Evolutionary conservation across 2,888 invertebrate species (phyloP).

Genomic region (Oeneis ivallda): DNA sequence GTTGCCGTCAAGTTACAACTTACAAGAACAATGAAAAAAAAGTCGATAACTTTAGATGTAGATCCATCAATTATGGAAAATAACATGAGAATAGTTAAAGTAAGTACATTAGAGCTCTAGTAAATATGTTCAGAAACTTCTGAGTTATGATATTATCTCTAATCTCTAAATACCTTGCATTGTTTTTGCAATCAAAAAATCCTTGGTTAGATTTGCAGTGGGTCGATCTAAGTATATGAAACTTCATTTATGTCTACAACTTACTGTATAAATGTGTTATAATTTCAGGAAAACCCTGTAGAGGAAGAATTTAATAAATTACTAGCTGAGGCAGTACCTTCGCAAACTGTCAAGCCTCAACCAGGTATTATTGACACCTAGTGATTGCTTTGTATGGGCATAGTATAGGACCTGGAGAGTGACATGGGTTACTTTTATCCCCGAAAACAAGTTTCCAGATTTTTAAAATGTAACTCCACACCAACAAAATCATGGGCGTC

Average conservation of each 20-base stretch:
- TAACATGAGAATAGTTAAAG: slow-evolving; percentile 75
- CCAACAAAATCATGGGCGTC: too few species aligned
- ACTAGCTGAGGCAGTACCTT: slow-evolving; percentile 78
- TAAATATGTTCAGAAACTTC: background rate
- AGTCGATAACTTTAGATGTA: slow-evolving; percentile 81
- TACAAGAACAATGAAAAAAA: slow-evolving; percentile 59
- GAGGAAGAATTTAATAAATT: slow-evolving; percentile 84
- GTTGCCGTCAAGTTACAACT: too few species aligned
- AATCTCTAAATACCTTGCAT: too few species aligned
- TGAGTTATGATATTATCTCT: too few species aligned
- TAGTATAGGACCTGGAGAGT: too few species aligned
- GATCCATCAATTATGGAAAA: slow-evolving; percentile 83
- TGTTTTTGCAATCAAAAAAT: background rate
- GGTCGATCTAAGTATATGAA: background rate
- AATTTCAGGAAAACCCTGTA: slow-evolving; percentile 74
- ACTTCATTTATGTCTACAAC: background rate
- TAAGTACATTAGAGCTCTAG: slow-evolving; percentile 40
- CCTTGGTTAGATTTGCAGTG: background rate
- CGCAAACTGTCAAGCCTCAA: slow-evolving; percentile 84
- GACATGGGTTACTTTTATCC: too few species aligned
- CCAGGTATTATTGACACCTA: slow-evolving; percentile 83
- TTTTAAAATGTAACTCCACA: too few species aligned
- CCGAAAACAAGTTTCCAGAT: too few species aligned
- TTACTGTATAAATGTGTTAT: slow-evolving; percentile 1
- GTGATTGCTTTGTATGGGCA: too few species aligned